Evolutionary conservation across 2,797 vertebrate species (phyloP).

Genomic region (Allenopithecus nigroviridis): DNA sequence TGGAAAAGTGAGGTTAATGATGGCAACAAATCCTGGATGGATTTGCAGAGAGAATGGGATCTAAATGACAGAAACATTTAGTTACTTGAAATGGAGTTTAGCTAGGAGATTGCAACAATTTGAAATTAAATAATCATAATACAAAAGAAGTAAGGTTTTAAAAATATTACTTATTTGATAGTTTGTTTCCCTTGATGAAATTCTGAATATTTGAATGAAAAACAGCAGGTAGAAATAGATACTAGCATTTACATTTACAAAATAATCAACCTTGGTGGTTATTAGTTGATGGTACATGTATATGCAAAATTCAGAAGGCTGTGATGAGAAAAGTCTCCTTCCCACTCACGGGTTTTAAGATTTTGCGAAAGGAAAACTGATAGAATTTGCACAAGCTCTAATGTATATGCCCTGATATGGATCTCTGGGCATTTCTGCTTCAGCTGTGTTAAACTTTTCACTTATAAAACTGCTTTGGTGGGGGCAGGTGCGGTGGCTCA

Average conservation of each 20-base stretch:
- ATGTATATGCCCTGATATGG: neutral
- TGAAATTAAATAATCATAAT: neutral
- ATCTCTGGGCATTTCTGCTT: conserved; percentile 13
- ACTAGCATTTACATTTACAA: neutral
- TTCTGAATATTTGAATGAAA: conserved; percentile 28
- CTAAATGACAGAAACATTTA: neutral
- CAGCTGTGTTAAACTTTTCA: neutral
- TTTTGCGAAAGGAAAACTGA: conserved; percentile 5
- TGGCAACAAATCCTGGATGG: neutral
- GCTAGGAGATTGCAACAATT: neutral
- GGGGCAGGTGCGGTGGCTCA: neutral
- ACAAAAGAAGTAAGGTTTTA: neutral
- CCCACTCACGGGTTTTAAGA: neutral
- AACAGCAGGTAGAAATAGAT: neutral
- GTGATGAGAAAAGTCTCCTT: neutral
- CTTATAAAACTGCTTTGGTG: neutral
- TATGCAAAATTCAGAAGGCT: conserved; percentile 15
- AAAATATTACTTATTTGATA: neutral
- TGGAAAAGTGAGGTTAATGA: neutral
- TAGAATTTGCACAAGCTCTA: neutral
- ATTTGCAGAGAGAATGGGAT: neutral
- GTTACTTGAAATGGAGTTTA: conserved; percentile 1
- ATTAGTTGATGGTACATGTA: neutral
- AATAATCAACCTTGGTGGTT: neutral
- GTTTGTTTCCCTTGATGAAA: neutral